phyloP scores from a whole-genome alignment of 2,113 vertebrate species.

The Nyctibius bracteatus region DNA sequence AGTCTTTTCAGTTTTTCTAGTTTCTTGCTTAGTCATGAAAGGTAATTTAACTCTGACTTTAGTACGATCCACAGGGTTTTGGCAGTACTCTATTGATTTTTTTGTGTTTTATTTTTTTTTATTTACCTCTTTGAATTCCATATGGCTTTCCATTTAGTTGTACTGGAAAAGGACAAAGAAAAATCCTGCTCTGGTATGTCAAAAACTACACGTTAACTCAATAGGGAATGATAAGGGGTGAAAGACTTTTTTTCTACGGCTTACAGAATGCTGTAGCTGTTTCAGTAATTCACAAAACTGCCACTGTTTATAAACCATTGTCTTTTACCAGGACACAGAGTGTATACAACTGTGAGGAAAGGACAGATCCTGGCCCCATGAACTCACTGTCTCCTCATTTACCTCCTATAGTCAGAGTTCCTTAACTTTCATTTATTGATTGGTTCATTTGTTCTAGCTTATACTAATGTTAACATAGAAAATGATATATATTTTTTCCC shows the following conservation, averaged over 20 bases:
- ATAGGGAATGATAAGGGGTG: not conserved
- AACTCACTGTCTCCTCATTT: not conserved
- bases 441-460: not conserved
- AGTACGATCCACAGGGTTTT: constrained; percentile 29
- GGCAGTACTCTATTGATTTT: constrained; percentile 50
- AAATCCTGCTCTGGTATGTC: constrained; percentile 28
- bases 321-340: not conserved
- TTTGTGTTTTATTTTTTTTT: constrained; percentile 62
- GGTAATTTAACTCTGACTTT: constrained; percentile 28
- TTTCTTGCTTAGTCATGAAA: constrained; percentile 48
- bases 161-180: constrained; percentile 43
- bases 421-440: constrained; percentile 3
- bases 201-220: constrained; percentile 25
- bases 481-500: not conserved
- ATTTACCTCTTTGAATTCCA: constrained; percentile 55
- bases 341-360: not conserved
- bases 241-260: not conserved
- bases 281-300: constrained; percentile 41
- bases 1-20: not conserved
- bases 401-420: not conserved
- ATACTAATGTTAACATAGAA: not conserved
- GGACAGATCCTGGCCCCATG: not conserved
- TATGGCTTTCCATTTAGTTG: constrained; percentile 39
- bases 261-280: not conserved
- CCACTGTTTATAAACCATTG: not conserved